These are phyloP conservation scores for Cherax destructor DNA, from an alignment of 1,140 invertebrate genomes.

Conservation along the genomic window DNA sequence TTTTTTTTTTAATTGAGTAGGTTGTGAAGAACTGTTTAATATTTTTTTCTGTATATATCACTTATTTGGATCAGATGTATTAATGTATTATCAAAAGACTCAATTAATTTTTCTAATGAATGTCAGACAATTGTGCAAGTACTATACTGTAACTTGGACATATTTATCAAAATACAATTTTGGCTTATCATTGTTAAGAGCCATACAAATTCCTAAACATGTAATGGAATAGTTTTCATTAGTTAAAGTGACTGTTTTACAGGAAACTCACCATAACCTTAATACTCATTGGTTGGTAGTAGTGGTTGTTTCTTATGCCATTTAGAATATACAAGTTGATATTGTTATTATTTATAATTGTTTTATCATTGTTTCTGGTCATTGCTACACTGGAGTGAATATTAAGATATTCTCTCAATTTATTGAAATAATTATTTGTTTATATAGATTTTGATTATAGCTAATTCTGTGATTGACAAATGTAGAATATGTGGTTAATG, in stretches of 20 bases:
- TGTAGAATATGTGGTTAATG: slow-evolving; percentile 17
- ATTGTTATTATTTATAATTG: slow-evolving; percentile 3
- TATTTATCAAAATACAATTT: neutral
- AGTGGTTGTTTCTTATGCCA: neutral
- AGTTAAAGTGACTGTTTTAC: neutral
- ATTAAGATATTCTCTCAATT: neutral
- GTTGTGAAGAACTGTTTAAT: no score
- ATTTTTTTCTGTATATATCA: no score
- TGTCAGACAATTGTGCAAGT: no score
- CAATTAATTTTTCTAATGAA: no score
- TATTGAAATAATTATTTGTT: neutral
- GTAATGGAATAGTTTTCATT: neutral
- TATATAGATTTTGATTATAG: neutral
- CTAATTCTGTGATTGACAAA: slow-evolving; percentile 6
- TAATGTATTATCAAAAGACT: no score
- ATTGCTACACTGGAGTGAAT: neutral
- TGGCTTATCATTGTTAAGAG: neutral
- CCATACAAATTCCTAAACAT: neutral
- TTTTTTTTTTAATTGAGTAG: no score
- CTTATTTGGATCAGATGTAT: no score
- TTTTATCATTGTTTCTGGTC: neutral
- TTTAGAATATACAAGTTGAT: neutral
- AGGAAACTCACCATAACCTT: neutral
- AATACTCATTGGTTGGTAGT: neutral
- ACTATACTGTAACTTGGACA: neutral